phyloP scores from a whole-genome alignment of 2,888 invertebrate genomes.

The Hesperia comma region DNA sequence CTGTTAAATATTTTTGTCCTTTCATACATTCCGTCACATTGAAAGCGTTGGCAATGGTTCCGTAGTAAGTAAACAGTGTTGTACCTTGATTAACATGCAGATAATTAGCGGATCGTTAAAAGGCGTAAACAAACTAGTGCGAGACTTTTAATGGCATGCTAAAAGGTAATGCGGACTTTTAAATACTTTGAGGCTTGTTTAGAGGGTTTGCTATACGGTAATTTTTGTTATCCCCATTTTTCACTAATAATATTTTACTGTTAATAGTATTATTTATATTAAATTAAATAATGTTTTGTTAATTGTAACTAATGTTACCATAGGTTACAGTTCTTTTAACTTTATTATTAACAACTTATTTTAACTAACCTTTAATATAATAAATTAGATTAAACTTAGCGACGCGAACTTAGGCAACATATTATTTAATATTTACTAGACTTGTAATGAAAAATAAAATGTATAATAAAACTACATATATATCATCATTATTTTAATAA shows the following conservation, averaged over 20 bases:
- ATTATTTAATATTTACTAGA: no score
- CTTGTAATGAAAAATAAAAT: no score
- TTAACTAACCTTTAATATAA: no score
- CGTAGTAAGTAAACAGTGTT: slow-evolving; percentile 36
- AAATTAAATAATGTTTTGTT: no score
- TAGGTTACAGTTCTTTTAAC: no score
- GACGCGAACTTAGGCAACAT: no score
- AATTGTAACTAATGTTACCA: no score
- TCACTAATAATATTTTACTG: not conserved
- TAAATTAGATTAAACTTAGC: no score
- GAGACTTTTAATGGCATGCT: slow-evolving; percentile 58
- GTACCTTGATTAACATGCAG: slow-evolving; percentile 45
- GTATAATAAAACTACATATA: no score
- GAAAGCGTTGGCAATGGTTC: not conserved
- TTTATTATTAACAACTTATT: no score
- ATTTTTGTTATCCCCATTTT: slow-evolving; percentile 2
- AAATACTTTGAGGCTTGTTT: slow-evolving; percentile 27
- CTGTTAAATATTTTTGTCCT: no score
- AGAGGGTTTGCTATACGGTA: slow-evolving; percentile 25
- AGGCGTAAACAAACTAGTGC: slow-evolving; percentile 62
- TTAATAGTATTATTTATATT: not conserved
- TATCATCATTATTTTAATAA: no score
- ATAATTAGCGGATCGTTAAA: slow-evolving; percentile 71
- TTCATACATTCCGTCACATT: slow-evolving; percentile 4
- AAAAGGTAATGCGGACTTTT: slow-evolving; percentile 43